Conservation (phyloP, 2,113 vertebrate species). For the Leucosticte australis region DNA sequence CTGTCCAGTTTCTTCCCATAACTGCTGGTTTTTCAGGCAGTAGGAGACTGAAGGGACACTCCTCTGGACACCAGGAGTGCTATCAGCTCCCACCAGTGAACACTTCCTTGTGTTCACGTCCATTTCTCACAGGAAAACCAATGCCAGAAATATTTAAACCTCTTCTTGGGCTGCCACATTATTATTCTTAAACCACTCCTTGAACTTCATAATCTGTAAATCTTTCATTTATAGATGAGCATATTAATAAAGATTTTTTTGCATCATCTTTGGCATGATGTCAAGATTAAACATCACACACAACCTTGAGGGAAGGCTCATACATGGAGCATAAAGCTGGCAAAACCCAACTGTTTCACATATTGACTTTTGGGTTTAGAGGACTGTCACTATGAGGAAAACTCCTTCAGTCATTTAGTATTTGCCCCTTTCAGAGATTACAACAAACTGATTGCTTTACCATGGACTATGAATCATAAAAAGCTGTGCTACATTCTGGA, state of each 20-base stretch:
- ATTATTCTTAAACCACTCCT: neutral
- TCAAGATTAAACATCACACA: neutral
- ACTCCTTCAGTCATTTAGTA: neutral
- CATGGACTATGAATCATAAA: neutral
- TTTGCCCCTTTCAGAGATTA: neutral
- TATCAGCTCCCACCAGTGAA: neutral
- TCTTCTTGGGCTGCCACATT: neutral
- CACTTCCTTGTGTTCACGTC: neutral
- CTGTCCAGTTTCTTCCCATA: neutral
- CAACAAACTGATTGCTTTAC: neutral
- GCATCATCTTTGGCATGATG: neutral
- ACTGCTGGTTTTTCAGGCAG: neutral
- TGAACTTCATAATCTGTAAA: neutral
- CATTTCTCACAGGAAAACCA: neutral
- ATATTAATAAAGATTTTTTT: neutral
- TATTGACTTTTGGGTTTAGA: neutral
- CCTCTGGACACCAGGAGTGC: neutral
- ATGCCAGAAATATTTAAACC: neutral
- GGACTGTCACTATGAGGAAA: neutral
- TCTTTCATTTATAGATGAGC: neutral
- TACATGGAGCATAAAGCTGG: neutral
- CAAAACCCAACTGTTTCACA: neutral
- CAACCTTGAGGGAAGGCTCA: neutral
- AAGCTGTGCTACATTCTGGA: neutral
- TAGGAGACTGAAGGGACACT: neutral